phyloP scores from a whole-genome alignment of 37 sponge, comb jelly and placozoan genomes.

The Beroe ovata region DNA sequence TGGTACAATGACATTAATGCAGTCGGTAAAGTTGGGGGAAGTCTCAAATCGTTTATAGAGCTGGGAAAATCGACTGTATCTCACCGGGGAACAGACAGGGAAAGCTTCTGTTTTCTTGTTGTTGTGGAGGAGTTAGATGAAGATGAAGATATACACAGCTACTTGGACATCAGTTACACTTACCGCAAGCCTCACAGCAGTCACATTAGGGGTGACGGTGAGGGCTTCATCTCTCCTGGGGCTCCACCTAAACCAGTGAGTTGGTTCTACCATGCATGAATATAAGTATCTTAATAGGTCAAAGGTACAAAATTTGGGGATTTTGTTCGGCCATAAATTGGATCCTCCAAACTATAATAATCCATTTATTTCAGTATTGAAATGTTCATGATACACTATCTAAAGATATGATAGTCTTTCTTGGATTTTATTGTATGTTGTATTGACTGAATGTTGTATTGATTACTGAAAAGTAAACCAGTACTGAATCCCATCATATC shows the following conservation, averaged over 20 bases:
- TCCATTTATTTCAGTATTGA: background rate
- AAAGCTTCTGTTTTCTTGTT: background rate
- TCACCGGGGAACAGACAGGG: background rate
- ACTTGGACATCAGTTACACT: background rate
- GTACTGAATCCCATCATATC: too few relatives aligned
- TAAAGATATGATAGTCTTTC: background rate
- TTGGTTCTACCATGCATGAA: too few relatives aligned
- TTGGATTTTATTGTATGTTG: too few relatives aligned
- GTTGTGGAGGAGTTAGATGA: background rate
- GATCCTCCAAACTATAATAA: background rate
- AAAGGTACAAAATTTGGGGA: too few relatives aligned
- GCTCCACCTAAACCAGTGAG: background rate
- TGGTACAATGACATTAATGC: constrained; percentile 23
- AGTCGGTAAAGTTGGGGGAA: constrained; percentile 13
- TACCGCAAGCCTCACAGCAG: background rate
- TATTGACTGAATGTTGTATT: too few relatives aligned
- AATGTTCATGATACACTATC: background rate
- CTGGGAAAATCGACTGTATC: background rate
- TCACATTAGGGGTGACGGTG: background rate
- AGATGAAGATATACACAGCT: background rate
- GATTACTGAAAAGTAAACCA: too few relatives aligned
- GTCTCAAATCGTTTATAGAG: constrained; percentile 3
- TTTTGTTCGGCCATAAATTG: too few relatives aligned
- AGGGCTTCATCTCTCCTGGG: background rate
- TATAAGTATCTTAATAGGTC: too few relatives aligned